Percentiles rank a stretch among this genome's conserved stretches.
These are phyloP conservation scores for Acronicta aceris DNA, from an alignment of 2,888 invertebrate species.

Conservation along the genomic window DNA sequence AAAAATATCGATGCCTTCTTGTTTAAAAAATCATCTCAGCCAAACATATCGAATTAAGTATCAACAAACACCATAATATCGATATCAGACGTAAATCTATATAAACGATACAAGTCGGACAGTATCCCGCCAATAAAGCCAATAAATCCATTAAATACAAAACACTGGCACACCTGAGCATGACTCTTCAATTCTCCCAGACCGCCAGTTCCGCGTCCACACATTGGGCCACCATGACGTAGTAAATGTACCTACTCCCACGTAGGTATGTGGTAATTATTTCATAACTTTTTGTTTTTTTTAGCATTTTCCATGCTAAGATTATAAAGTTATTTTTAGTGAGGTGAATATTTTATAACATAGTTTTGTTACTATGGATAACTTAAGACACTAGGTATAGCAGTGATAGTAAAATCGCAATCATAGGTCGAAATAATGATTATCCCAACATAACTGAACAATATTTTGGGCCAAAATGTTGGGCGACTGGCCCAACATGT, in stretches of 20 bases:
- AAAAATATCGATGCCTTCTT: background rate
- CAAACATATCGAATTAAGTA: constrained; percentile 13
- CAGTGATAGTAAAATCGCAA: no score
- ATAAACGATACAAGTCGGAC: constrained; percentile 56
- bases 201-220: constrained; percentile 31
- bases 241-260: background rate
- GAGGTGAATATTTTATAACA: no score
- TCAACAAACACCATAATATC: constrained; percentile 46
- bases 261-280: no score
- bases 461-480: constrained; percentile 6
- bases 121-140: constrained; percentile 57
- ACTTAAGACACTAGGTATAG: no score
- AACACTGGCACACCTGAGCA: constrained; percentile 60
- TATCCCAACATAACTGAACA: no score
- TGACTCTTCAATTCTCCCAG: constrained; percentile 68
- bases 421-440: constrained; percentile 15
- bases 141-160: constrained; percentile 55
- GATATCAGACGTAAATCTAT: constrained; percentile 57
- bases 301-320: no score
- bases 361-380: no score
- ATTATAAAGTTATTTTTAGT: no score
- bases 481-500: constrained; percentile 31
- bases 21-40: background rate
- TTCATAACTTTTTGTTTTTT: no score
- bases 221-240: constrained; percentile 11